Evolutionary conservation across 2,888 invertebrate species (phyloP).

Genomic region (Pseudanteris insignis): DNA sequence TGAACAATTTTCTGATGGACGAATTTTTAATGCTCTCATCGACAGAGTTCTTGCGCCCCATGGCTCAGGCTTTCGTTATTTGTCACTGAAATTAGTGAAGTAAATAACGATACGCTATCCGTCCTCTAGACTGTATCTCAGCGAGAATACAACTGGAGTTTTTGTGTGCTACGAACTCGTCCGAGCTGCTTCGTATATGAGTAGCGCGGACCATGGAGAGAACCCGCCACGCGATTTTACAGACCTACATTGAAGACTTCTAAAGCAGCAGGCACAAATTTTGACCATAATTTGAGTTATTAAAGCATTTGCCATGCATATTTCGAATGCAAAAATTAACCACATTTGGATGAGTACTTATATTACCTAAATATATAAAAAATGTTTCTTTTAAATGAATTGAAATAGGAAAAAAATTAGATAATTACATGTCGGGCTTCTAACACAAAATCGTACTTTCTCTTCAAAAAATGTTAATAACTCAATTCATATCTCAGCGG

Average conservation of each 20-base stretch:
- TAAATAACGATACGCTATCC: background rate
- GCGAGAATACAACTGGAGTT: background rate
- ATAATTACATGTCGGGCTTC: slow-evolving; percentile 1
- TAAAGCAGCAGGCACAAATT: slow-evolving; percentile 10
- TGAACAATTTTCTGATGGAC: background rate
- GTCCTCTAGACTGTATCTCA: too few relatives aligned
- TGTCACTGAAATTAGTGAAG: background rate
- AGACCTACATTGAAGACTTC: slow-evolving; percentile 6
- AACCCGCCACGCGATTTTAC: slow-evolving; percentile 5
- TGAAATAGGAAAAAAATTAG: slow-evolving; percentile 2
- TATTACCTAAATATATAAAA: too few relatives aligned
- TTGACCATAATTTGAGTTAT: background rate
- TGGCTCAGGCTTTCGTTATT: background rate
- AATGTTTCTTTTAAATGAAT: background rate
- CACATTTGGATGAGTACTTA: too few relatives aligned
- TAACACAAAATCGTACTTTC: slow-evolving; percentile 7
- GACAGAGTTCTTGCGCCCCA: background rate
- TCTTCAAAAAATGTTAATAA: slow-evolving; percentile 13
- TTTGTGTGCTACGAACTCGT: background rate
- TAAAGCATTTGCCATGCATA: too few relatives aligned
- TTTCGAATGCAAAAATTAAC: too few relatives aligned
- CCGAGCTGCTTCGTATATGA: slow-evolving; percentile 1
- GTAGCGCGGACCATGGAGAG: slow-evolving; percentile 28
- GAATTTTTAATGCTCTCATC: background rate
- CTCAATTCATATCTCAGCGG: background rate